Percentiles rank a stretch among this genome's conserved stretches.
These are phyloP conservation scores for Stylophora pistillata DNA, from an alignment of 64 coral and sea anemone species.

Conservation along the genomic window DNA sequence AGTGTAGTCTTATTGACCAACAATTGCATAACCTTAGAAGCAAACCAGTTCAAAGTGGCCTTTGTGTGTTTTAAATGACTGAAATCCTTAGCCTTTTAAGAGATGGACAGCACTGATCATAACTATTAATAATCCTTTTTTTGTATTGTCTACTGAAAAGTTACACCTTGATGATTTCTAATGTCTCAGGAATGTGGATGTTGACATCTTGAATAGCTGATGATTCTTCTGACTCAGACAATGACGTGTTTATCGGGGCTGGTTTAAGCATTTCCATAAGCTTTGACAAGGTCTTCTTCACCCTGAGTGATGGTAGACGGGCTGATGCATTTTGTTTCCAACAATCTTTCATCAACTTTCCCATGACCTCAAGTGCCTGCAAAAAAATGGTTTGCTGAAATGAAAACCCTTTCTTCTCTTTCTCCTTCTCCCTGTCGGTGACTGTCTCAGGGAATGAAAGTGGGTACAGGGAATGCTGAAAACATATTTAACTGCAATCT, in stretches of 20 bases:
- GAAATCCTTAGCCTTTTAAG: neutral
- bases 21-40: too few relatives aligned
- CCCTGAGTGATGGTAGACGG: slow-evolving; percentile 82
- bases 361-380: slow-evolving; percentile 77
- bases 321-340: slow-evolving; percentile 92
- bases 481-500: neutral
- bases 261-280: slow-evolving; percentile 75
- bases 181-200: slow-evolving; percentile 31
- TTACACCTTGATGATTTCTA: neutral
- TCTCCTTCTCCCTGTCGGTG: neutral
- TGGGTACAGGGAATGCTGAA: neutral
- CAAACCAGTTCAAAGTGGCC: too few relatives aligned
- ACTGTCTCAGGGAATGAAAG: neutral
- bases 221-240: slow-evolving; percentile 33
- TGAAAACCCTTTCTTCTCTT: neutral
- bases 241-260: slow-evolving; percentile 13
- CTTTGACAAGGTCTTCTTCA: slow-evolving; percentile 92
- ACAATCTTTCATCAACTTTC: slow-evolving; percentile 88
- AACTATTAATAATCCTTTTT: neutral
- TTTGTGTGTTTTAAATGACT: too few relatives aligned
- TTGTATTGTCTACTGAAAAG: neutral
- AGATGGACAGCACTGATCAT: neutral
- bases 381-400: neutral
- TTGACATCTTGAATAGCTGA: slow-evolving; percentile 9
- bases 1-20: too few relatives aligned